Evolutionary conservation across 2,888 invertebrate species (phyloP).

Genomic region (Rhimphoctona megacephalus): DNA sequence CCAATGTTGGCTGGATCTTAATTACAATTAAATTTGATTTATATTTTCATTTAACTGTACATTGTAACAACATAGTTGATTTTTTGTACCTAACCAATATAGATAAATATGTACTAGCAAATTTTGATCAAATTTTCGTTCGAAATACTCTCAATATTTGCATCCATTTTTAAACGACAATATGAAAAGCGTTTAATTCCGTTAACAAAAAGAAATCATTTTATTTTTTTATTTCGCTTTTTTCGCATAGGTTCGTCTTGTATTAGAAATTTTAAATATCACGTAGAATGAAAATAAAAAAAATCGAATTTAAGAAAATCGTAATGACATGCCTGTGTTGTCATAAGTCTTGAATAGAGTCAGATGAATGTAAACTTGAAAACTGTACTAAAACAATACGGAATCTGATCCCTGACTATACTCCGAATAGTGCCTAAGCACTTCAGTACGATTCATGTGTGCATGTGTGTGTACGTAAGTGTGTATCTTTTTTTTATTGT

Average conservation of each 20-base stretch:
- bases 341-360: not conserved
- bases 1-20: not conserved
- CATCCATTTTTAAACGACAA: slow-evolving; percentile 8
- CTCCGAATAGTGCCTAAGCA: not conserved
- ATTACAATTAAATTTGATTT: not conserved
- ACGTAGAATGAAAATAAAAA: not conserved
- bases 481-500: slow-evolving; percentile 19
- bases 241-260: not conserved
- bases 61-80: not conserved
- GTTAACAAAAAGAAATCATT: not conserved
- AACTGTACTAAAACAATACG: slow-evolving; percentile 1
- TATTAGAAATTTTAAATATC: not conserved
- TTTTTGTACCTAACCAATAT: not conserved
- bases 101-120: not conserved
- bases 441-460: not conserved
- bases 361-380: not conserved
- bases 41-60: not conserved
- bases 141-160: not conserved
- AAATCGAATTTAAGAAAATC: not conserved
- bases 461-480: not conserved
- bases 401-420: slow-evolving; percentile 13
- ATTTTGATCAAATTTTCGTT: not conserved
- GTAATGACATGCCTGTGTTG: not conserved
- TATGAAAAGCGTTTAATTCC: not conserved
- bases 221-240: slow-evolving; percentile 11